Percentiles rank a stretch among this genome's conserved stretches.
phyloP scores from a whole-genome alignment of 2,113 vertebrate species.

The Tachysurus vachellii region DNA sequence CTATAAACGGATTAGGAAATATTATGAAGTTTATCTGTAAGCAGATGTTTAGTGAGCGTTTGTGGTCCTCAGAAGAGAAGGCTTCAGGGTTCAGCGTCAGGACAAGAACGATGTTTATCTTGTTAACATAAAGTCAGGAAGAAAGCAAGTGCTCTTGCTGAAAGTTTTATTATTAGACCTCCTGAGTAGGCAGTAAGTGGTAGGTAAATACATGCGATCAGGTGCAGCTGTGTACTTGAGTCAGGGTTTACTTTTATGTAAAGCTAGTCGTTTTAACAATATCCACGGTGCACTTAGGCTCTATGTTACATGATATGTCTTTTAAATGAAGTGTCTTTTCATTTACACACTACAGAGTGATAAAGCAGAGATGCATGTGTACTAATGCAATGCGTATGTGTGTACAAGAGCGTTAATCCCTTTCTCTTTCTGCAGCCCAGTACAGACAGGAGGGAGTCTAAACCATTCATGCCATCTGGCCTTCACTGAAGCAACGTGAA shows the following conservation, averaged over 20 bases:
- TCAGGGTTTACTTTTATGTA: neutral
- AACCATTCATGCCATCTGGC: slow-evolving; percentile 71
- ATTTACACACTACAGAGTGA: neutral
- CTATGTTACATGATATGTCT: too few species aligned
- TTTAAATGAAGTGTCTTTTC: neutral
- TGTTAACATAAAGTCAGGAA: neutral
- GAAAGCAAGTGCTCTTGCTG: neutral
- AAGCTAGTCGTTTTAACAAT: neutral
- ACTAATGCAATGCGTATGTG: slow-evolving; percentile 17
- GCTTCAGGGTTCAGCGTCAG: neutral
- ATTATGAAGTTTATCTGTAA: neutral
- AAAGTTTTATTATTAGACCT: neutral
- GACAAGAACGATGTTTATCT: neutral
- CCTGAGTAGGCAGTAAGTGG: neutral
- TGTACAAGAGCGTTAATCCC: slow-evolving; percentile 26
- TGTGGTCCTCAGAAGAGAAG: neutral
- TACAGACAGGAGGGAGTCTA: slow-evolving; percentile 60
- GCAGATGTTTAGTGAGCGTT: neutral
- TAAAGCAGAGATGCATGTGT: neutral
- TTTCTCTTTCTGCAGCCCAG: slow-evolving; percentile 53
- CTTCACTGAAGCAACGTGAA: slow-evolving; percentile 60
- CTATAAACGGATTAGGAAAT: neutral
- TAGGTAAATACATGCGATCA: neutral
- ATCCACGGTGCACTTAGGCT: neutral
- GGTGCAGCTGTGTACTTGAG: neutral